A percentile compares a stretch with the other conserved stretches of the same genome.
These are phyloP conservation scores for Hyla sarda DNA, from an alignment of 2,113 vertebrate genomes.

Conservation along the genomic window DNA sequence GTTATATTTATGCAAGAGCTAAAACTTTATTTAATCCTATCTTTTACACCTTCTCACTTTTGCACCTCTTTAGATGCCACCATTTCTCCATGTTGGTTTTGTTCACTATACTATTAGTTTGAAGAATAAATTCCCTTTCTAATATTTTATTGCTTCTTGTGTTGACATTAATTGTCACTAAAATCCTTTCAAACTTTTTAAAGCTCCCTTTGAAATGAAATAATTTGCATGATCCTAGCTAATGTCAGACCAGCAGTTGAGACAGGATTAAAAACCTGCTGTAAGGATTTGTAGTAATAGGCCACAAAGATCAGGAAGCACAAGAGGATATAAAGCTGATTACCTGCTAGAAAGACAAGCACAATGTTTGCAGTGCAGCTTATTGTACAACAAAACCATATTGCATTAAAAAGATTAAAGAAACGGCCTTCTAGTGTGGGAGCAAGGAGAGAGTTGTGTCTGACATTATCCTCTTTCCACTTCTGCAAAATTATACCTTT, in stretches of 20 bases:
- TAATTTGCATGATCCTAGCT: background rate
- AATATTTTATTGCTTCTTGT: background rate
- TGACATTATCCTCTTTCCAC: background rate
- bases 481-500: slow-evolving; percentile 31
- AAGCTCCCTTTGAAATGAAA: background rate
- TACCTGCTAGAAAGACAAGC: background rate
- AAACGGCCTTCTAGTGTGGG: background rate
- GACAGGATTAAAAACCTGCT: background rate
- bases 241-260: background rate
- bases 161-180: background rate
- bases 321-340: background rate
- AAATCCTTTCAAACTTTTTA: background rate
- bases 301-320: background rate
- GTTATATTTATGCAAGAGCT: too few relatives aligned
- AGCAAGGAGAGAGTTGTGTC: background rate
- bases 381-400: slow-evolving; percentile 6
- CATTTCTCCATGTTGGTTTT: background rate
- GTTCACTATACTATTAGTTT: background rate
- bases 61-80: background rate
- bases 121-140: background rate
- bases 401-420: slow-evolving; percentile 12
- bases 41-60: background rate
- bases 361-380: slow-evolving; percentile 5
- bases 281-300: background rate
- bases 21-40: background rate